Percentiles rank a stretch among this genome's conserved stretches.
Conservation (phyloP, 2,888 invertebrate genomes). For the Netelia fuscicornis region DNA sequence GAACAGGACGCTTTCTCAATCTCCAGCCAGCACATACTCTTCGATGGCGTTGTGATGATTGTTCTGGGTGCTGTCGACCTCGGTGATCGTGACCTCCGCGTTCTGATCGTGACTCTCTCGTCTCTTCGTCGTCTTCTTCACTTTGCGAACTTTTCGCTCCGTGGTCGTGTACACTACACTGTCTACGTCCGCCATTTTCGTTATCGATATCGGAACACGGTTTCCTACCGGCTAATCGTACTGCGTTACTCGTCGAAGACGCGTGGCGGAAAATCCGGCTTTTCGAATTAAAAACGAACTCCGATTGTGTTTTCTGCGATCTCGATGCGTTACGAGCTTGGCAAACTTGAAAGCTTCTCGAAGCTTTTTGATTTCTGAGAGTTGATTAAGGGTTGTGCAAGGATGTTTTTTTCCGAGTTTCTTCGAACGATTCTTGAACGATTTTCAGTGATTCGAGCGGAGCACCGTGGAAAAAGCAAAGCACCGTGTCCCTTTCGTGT, state of each 20-base stretch:
- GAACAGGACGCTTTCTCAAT: conserved; percentile 67
- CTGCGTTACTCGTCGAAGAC: conserved; percentile 37
- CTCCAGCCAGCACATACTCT: conserved; percentile 93
- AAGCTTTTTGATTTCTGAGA: neutral
- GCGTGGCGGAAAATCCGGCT: conserved; percentile 1
- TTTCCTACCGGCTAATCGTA: conserved; percentile 49
- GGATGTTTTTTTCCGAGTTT: neutral
- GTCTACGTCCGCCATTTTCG: conserved; percentile 95
- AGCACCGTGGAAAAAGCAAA: conserved; percentile 56
- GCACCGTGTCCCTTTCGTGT: conserved; percentile 81
- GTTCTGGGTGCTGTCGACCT: conserved; percentile 89
- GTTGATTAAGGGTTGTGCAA: no score
- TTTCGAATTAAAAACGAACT: conserved; percentile 5
- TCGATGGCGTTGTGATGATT: conserved; percentile 89
- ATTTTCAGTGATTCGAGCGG: conserved; percentile 84
- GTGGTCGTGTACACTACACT: conserved; percentile 94
- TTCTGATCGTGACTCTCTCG: conserved; percentile 91
- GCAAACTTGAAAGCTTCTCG: neutral
- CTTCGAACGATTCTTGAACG: conserved; percentile 24
- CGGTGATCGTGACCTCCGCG: conserved; percentile 92
- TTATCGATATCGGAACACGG: conserved; percentile 62
- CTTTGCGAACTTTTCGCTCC: conserved; percentile 94
- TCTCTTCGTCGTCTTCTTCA: conserved; percentile 94
- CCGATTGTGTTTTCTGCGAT: conserved; percentile 19
- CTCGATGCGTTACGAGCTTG: neutral